These are phyloP conservation scores for Aplochiton taeniatus DNA, from an alignment of 2,797 vertebrate genomes.

Conservation along the genomic window DNA sequence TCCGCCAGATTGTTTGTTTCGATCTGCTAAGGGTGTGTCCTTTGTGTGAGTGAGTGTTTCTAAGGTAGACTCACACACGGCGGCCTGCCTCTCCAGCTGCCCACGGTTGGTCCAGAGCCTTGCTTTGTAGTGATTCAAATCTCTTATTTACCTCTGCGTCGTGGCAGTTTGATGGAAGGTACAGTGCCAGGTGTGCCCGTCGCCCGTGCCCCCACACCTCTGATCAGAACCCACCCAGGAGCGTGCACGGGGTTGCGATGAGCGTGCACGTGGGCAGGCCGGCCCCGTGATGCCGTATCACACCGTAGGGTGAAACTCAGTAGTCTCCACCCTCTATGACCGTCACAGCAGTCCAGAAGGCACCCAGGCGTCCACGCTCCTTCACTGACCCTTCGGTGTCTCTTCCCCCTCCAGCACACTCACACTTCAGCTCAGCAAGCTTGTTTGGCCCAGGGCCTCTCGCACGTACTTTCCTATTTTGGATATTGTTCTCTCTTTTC, in stretches of 20 bases:
- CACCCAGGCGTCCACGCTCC: neutral
- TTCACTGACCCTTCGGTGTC: too few species aligned
- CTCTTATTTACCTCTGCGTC: neutral
- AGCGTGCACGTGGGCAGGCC: neutral
- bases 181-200: conserved; percentile 27
- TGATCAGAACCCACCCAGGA: conserved; percentile 1
- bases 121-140: conserved; percentile 1
- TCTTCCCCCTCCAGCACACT: neutral
- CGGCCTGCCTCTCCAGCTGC: neutral
- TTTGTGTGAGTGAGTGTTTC: too few species aligned
- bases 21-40: too few species aligned
- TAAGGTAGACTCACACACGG: neutral
- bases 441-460: too few species aligned
- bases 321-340: neutral
- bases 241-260: conserved; percentile 13
- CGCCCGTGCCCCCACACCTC: conserved; percentile 41
- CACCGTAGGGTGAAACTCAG: neutral
- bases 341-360: neutral
- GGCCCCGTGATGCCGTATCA: neutral
- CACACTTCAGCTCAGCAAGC: neutral
- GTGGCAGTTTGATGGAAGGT: conserved; percentile 1
- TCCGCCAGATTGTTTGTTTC: too few species aligned
- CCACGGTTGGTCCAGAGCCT: neutral
- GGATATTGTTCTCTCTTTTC: too few species aligned
- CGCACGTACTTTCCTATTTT: too few species aligned